phyloP scores from a whole-genome alignment of 2,113 vertebrate genomes.

The Odobenus rosmarus region DNA sequence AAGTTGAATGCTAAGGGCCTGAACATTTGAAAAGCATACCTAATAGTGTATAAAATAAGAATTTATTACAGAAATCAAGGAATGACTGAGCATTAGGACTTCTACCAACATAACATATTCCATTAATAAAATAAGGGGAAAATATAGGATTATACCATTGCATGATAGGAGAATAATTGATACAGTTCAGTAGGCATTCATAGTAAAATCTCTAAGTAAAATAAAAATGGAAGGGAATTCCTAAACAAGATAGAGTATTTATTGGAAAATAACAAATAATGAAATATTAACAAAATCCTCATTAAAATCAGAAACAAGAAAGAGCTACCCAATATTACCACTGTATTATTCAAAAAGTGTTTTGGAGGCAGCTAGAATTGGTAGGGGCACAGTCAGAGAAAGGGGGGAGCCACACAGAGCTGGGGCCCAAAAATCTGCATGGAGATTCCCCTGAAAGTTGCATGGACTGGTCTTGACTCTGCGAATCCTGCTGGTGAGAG shows the following conservation, averaged over 20 bases:
- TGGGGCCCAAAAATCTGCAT: neutral
- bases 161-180: neutral
- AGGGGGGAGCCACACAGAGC: neutral
- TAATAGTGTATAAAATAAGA: neutral
- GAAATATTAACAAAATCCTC: neutral
- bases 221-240: neutral
- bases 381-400: neutral
- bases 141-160: neutral
- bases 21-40: slow-evolving; percentile 3
- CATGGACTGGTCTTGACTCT: neutral
- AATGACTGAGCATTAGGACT: neutral
- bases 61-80: neutral
- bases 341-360: neutral
- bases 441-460: neutral
- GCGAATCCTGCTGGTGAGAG: neutral
- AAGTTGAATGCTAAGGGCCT: neutral
- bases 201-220: neutral
- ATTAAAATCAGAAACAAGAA: neutral
- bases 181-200: neutral
- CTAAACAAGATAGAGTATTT: neutral
- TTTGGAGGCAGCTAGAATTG: neutral
- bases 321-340: neutral
- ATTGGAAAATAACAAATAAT: neutral
- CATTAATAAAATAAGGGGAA: slow-evolving; percentile 1
- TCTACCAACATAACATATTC: slow-evolving; percentile 5